Base-by-base conservation (phyloP, 2,888 invertebrate species). In the Globia sparganii region DNA sequence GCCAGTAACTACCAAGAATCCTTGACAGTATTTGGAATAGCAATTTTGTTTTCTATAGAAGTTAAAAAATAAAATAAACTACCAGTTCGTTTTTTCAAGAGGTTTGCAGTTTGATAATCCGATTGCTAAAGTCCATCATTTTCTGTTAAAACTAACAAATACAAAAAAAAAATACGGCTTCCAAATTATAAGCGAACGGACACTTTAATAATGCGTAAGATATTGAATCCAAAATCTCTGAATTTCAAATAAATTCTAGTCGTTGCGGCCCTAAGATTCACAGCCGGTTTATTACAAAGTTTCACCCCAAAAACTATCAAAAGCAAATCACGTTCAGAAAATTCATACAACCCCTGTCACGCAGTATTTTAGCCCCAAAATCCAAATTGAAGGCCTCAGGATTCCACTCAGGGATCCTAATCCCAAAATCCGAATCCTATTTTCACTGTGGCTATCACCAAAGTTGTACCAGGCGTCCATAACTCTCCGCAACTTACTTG, bases 381-480 rank as follows among this genome's bases (percentile, higher is more conserved):
- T 75, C 61, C 59, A 40, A 53, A 65, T 83, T 43, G 18, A 56
- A 6, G 34, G 25, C 40, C 69, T 5, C 49, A 43, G 25, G 70
- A 62, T 40, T 66, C 56, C 53, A 69, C 82, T 70, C 8, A 25
- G 25, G 21, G 43, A 28, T 31, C 49, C 58, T 62, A 69, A 71
- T 75, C 68, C 72, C 49, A 53, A 70, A 77, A 69, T 69, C 40
- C 64, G 21, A 46, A 58, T 21, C 53, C 56, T 43, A 75, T 72
- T 66, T 84, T 59, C 69, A 70, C 64, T 69, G 28, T 46, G 61
- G 46, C 58, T 69, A 73, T 77, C 43, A 74, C 61, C 64, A 5
- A 73, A 77, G 53, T 76, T 65, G 53, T 85, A 75, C 78, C 25
- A 84, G 78, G 78, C n/a, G 34, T 15, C 40, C 72, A 84, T 82